These are phyloP conservation scores for Nemotelus nigrinus DNA, from an alignment of 2,888 invertebrate species.

Conservation along the genomic window DNA sequence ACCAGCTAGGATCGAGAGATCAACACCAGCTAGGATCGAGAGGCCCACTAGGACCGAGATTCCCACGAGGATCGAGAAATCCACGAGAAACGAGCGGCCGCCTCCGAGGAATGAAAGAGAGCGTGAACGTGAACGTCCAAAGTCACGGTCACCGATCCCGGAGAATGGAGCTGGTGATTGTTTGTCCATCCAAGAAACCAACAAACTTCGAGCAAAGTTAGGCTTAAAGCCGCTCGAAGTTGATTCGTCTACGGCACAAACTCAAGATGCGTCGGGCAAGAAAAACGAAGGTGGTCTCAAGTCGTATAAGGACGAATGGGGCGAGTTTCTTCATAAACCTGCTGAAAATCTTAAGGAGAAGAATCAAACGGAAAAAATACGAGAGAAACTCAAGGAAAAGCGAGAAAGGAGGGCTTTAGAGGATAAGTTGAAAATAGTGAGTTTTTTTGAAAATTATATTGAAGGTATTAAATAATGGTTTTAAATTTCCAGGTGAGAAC, in stretches of 20 bases:
- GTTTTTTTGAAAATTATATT: neutral
- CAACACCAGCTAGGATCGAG: constrained; percentile 51
- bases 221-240: constrained; percentile 92
- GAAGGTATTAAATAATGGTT: neutral
- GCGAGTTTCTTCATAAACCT: constrained; percentile 89
- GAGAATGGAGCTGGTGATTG: constrained; percentile 67
- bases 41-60: constrained; percentile 50
- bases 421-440: constrained; percentile 65
- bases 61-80: neutral
- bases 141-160: constrained; percentile 61
- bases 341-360: constrained; percentile 79
- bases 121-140: constrained; percentile 48
- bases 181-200: constrained; percentile 85
- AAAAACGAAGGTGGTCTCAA: constrained; percentile 74
- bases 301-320: constrained; percentile 77
- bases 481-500: constrained; percentile 11
- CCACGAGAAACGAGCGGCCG: too few species aligned
- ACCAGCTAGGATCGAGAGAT: constrained; percentile 50
- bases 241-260: constrained; percentile 57
- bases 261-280: constrained; percentile 55
- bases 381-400: constrained; percentile 79
- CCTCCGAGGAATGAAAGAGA: neutral
- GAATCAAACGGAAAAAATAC: constrained; percentile 81
- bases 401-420: constrained; percentile 83
- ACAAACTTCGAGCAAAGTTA: constrained; percentile 89